Conservation (phyloP, 2,113 vertebrate species). For the Hyla sarda region DNA sequence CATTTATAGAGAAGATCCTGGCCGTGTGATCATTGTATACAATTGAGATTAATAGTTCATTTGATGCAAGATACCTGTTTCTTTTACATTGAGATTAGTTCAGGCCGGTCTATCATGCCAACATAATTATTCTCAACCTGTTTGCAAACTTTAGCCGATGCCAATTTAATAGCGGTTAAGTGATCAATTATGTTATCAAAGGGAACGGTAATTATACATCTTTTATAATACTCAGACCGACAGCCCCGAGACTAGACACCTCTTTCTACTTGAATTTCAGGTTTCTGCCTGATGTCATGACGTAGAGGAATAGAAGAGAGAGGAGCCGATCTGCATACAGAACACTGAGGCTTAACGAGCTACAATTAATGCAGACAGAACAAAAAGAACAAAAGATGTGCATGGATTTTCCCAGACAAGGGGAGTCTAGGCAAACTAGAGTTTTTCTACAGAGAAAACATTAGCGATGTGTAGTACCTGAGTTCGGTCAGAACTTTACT, state of each 20-base stretch:
- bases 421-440: too few relatives aligned
- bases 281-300: not conserved
- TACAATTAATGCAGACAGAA: too few relatives aligned
- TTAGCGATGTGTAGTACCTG: too few relatives aligned
- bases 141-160: conserved; percentile 15
- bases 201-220: not conserved
- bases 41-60: not conserved
- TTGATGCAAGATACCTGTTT: not conserved
- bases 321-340: not conserved
- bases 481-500: too few relatives aligned
- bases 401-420: too few relatives aligned
- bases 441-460: too few relatives aligned
- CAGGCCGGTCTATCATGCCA: not conserved
- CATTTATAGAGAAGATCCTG: too few relatives aligned
- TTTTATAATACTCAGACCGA: conserved; percentile 6
- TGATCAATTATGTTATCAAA: conserved; percentile 21
- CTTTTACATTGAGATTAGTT: not conserved
- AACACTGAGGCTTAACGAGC: not conserved
- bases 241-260: not conserved
- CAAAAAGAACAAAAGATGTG: too few relatives aligned
- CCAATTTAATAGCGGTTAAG: conserved; percentile 9
- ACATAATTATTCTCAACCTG: conserved; percentile 27
- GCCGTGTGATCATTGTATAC: too few relatives aligned
- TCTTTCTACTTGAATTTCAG: not conserved
- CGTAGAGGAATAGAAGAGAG: not conserved